These are phyloP conservation scores for Halcyon malimbica DNA, from an alignment of 2,113 vertebrate species.

Conservation along the genomic window DNA sequence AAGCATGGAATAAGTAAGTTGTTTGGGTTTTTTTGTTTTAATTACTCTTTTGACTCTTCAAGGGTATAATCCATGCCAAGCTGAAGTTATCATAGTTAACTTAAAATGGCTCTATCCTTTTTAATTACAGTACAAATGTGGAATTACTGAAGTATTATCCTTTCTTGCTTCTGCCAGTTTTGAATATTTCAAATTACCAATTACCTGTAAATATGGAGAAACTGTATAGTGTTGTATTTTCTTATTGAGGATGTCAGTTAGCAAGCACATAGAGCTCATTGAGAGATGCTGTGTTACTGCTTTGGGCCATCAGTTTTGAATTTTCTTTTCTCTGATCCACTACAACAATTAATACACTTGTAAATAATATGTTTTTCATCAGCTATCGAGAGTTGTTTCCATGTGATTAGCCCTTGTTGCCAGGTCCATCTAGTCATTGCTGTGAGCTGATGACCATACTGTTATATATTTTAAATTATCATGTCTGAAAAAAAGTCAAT, in stretches of 20 bases:
- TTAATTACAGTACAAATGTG: neutral
- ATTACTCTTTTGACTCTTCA: neutral
- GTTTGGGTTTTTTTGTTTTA: neutral
- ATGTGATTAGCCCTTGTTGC: neutral
- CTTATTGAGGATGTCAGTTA: neutral
- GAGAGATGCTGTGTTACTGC: neutral
- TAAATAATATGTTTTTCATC: neutral
- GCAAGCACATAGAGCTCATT: neutral
- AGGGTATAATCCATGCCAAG: neutral
- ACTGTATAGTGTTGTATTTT: neutral
- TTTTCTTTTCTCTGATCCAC: neutral
- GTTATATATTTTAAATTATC: neutral
- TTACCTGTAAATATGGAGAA: neutral
- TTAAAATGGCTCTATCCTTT: neutral
- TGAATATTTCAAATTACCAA: neutral
- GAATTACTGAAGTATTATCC: neutral
- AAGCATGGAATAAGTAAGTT: slow-evolving; percentile 99
- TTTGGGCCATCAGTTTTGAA: neutral
- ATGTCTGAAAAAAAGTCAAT: neutral
- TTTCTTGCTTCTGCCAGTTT: neutral
- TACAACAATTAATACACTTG: neutral
- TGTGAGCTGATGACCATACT: neutral
- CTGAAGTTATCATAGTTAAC: neutral
- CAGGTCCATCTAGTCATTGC: neutral
- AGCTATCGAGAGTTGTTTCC: neutral